phyloP scores from a whole-genome alignment of 2,113 vertebrate species.

The Mustelus asterias region DNA sequence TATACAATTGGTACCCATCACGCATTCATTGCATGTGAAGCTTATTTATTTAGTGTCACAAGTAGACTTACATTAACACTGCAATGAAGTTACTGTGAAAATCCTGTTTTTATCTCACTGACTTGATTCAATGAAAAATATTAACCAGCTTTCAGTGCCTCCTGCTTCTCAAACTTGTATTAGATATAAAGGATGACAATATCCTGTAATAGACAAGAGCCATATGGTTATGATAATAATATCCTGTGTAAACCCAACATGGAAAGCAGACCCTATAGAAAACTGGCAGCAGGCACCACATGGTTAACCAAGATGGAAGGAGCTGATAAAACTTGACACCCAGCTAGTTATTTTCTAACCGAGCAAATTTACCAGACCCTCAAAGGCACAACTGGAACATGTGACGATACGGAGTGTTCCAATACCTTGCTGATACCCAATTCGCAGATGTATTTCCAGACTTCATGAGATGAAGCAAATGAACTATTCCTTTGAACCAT shows the following conservation, averaged over 20 bases:
- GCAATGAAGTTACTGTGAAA: too few species aligned
- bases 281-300: neutral
- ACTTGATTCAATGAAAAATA: neutral
- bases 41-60: neutral
- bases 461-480: conserved; percentile 90
- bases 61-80: too few species aligned
- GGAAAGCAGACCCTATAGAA: neutral
- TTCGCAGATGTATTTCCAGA: conserved; percentile 98
- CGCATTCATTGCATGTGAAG: neutral
- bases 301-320: neutral
- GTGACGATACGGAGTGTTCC: neutral
- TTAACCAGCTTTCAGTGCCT: neutral
- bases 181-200: neutral
- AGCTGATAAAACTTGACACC: neutral
- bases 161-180: neutral
- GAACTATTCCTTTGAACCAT: conserved; percentile 96
- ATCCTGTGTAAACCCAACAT: neutral
- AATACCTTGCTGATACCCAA: conserved; percentile 86
- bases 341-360: neutral
- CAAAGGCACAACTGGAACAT: too few species aligned
- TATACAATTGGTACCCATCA: neutral
- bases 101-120: neutral
- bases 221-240: too few species aligned
- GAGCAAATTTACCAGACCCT: neutral
- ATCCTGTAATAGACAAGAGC: neutral